Base-by-base conservation (phyloP, 2,797 vertebrate genomes). In the Sebastiscus tertius region DNA sequence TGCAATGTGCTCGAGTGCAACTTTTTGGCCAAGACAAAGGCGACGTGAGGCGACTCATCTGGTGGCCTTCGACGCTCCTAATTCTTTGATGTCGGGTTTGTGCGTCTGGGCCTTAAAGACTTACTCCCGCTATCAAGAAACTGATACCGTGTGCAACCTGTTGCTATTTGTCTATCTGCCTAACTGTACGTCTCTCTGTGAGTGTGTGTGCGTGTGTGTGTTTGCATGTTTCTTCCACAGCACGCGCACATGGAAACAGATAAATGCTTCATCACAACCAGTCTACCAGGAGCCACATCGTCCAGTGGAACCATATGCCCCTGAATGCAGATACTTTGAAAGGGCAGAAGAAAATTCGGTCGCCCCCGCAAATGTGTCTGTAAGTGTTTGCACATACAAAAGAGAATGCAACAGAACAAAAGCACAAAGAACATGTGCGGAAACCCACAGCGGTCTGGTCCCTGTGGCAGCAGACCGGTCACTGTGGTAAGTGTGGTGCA, bases 401-500 rank as follows among this genome's bases (percentile, higher is more conserved):
- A 22, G 56, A 22, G 22, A 79, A 80, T 18, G 59, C 20, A 56
- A 39, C 16, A 73, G 66, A 88, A 91, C 77, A 87, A 86, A 83
- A 79, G 75, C 59, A n/a, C 52, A 79, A 27, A 66, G 56, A 62
- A 77, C 82, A 54, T 63, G 54, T 78, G 49, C 16, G 2, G 72
- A 72, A 54, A 64, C 55, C 68, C 81, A 18, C 54, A 31, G 67
- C 27, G 60, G 69, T 70, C 54, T 65, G 61, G 65, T 61, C 66
- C 70, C 46, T 29, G 83, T 82, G 90, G 88, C 80, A 86, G 72
- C 61, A 65, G 24, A 59, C 80, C 49, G 87, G 85, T 82, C 64
- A 72, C 77, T 31, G 77, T 84, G 90, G 89, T 72, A 49, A 88
- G 54, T 33, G 72, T 81, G 89, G 80, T 60, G 68, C 64, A 83